Percentiles rank a stretch among this genome's conserved stretches.
These are phyloP conservation scores for Eristalinus aeneus DNA, from an alignment of 2,888 invertebrate species.

Conservation along the genomic window DNA sequence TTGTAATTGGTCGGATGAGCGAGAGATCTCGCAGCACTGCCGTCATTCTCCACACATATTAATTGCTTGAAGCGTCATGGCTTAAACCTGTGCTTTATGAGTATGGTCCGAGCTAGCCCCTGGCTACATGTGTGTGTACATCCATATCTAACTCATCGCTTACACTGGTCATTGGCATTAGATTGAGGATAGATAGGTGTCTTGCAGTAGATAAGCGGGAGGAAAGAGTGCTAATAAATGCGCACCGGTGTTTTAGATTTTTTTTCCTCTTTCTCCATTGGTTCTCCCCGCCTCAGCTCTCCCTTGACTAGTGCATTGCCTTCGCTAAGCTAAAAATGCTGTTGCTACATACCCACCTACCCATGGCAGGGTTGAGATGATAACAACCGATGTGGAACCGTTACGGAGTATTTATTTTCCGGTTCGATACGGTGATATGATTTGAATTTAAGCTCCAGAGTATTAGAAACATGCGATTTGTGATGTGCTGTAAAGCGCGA, in stretches of 20 bases:
- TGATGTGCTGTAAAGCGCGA: not conserved
- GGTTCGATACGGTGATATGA: constrained; percentile 70
- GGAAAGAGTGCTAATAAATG: constrained; percentile 56
- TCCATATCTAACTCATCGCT: constrained; percentile 7
- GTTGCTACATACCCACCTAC: constrained; percentile 61
- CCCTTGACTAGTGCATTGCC: not conserved
- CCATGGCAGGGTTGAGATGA: constrained; percentile 56
- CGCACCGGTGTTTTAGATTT: constrained; percentile 44
- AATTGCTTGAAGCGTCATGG: constrained; percentile 62
- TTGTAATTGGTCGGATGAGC: constrained; percentile 55
- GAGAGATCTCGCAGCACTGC: constrained; percentile 33
- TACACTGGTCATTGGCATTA: constrained; percentile 57
- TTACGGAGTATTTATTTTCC: constrained; percentile 71
- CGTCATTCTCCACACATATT: constrained; percentile 47
- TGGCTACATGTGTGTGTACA: not conserved
- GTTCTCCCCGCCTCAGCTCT: not conserved
- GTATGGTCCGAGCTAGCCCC: not conserved
- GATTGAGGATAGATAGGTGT: constrained; percentile 49
- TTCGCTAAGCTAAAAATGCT: not conserved
- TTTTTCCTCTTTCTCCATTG: not conserved
- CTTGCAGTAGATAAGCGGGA: constrained; percentile 24
- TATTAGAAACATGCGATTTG: constrained; percentile 51
- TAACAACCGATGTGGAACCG: constrained; percentile 69
- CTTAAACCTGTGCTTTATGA: constrained; percentile 20
- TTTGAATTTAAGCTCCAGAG: constrained; percentile 50